Evolutionary conservation across 2,113 vertebrate species (phyloP), one percentile per base, ranked within the genome.

Genomic region (Menidia beryllina): DNA sequence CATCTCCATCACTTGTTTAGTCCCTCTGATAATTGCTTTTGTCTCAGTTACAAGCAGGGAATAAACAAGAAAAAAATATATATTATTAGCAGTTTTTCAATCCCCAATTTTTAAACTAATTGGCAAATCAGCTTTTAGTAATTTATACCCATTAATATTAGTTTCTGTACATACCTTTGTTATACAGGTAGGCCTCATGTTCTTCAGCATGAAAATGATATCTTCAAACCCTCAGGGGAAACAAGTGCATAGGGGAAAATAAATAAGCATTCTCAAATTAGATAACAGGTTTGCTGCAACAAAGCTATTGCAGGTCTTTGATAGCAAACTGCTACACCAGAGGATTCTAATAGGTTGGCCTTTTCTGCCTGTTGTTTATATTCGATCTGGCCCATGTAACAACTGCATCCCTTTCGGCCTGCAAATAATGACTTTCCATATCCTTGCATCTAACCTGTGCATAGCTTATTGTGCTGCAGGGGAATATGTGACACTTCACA

Each of bases 361-460:
- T 79, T 85, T 69, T 88, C 64, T 72, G 73, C 83, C 75, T 86
- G 72, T 81, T 92, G 81, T 90, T 89, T 78, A 84, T 75, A 79
- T 87, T 79, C 85, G 89, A 91, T 91, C 90, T 91, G 86, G 86
- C 77, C 82, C 53, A 8, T 77, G 87, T 77, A 85, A 57, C 80
- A 80, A 71, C 81, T 70, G 39, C 48, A 84, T 87, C 87, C 86
- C 89, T 90, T 83, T 79, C 90, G 91, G 89, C 88, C 83, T 86
- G 78, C 84, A 90, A 91, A 92, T 92, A 92, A 92, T 88, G 87
- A 90, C 87, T 89, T 84, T 86, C 81, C 85, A 87, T 86, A 89
- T 90, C 72, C 82, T 86, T 76, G 72, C 86, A 80, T 84, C 80
- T 85, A 91, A 91, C 89, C 86, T 90, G 87, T 81, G 81, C 63